Evolutionary conservation across 2,888 invertebrate genomes (phyloP).

Genomic region (Ceramica pisi): DNA sequence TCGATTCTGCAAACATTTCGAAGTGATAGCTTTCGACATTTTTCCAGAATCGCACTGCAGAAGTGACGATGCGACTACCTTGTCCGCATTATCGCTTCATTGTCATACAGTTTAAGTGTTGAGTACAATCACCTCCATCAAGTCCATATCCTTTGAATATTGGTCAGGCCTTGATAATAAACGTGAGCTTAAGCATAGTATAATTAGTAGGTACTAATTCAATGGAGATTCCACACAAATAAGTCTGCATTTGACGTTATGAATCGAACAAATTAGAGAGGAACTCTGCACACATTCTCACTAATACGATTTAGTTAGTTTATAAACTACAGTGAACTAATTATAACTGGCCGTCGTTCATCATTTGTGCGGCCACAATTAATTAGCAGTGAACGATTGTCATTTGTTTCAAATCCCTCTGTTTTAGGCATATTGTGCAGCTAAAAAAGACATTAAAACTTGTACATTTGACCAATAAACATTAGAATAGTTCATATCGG

Average conservation of each 20-base stretch:
- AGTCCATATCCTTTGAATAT: neutral
- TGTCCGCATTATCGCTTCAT: too few species aligned
- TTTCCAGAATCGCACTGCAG: too few species aligned
- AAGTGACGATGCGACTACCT: too few species aligned
- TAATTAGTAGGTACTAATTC: too few species aligned
- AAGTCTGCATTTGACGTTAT: conserved; percentile 16
- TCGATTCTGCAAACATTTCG: too few species aligned
- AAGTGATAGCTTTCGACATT: too few species aligned
- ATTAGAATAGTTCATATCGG: too few species aligned
- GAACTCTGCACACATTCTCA: conserved; percentile 15
- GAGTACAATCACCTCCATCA: neutral
- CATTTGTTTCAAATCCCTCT: conserved; percentile 8
- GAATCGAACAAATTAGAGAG: conserved; percentile 6
- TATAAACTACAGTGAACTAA: conserved; percentile 22
- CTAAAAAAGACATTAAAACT: neutral
- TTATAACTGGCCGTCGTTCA: conserved; percentile 28
- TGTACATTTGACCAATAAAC: neutral
- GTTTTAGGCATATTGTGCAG: neutral
- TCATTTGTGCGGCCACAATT: conserved; percentile 37
- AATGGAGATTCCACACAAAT: conserved; percentile 9
- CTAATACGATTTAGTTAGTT: conserved; percentile 36
- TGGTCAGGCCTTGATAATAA: neutral
- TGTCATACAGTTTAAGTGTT: neutral
- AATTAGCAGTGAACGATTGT: conserved; percentile 22
- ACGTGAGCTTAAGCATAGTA: too few species aligned